Evolutionary conservation across 2,113 vertebrate species (phyloP), one percentile per base, ranked within the genome.

Genomic region (Struthidea cinerea): DNA sequence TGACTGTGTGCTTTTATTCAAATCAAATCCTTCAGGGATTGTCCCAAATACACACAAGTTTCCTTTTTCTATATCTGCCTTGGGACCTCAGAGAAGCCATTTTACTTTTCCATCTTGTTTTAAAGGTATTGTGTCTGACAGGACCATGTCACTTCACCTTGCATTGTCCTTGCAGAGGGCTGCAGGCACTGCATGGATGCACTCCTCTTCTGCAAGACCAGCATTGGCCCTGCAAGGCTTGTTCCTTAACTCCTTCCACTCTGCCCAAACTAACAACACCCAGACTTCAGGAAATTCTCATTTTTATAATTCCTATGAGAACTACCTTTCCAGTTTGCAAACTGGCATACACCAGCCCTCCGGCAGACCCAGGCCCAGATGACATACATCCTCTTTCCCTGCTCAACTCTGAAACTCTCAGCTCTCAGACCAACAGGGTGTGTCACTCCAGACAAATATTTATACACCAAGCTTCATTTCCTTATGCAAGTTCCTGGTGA

Each of bases 381-480:
- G 33, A 53, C 18, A 32, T 4, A 10, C 0, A 0, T 37, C 11
- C 22, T 61, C 33, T 41, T 70, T 50, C 44, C 39, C 75, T 55
- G 61, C 70, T 84, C 60, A 27, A 55, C 78, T 90, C 67, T 50
- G 44, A 77, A 93, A 71, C 65, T 67, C 53, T 53, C 69, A 74
- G 44, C 80, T 81, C 89, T 76, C 65, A 68, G 89, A 47, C 60
- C 59, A 73, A 76, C 8, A 78, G 60, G 94, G 90, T 87, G 92
- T 94, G 90, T 75, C 60, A 46, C 53, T 76, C 64, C 61, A 95
- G 93, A 71, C 92, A 96, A 96, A 95, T 94, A 96, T 95, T 93
- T 94, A 87, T 81, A 53, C 10, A 78, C 20, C 0, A 3, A 93
- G 44, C 71, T 78, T 90, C 28, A 84, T 86, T 96, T 94, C 96